Percentiles rank a stretch among this genome's conserved stretches.
Evolutionary conservation across 2,113 vertebrate genomes (phyloP).

Genomic region (Carassius gibelio): DNA sequence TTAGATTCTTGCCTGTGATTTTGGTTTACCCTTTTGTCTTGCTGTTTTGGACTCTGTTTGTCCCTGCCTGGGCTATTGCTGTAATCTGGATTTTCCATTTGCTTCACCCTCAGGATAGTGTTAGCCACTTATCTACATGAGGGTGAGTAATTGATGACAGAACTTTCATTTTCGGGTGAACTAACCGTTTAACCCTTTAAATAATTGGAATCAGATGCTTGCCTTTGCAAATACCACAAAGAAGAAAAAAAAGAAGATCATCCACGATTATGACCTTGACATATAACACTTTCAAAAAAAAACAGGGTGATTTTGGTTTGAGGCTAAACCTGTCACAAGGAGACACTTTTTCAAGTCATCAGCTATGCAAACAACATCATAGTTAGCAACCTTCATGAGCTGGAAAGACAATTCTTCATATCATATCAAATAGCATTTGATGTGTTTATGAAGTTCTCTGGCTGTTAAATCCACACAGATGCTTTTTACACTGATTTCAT

Average conservation of each 20-base stretch:
- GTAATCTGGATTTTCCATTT: no score
- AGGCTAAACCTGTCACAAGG: conserved; percentile 1
- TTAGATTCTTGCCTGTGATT: no score
- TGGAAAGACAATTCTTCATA: not conserved
- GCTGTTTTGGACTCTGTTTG: no score
- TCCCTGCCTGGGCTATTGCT: no score
- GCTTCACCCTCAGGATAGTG: no score
- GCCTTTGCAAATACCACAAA: not conserved
- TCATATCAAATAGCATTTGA: conserved; percentile 4
- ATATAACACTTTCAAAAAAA: not conserved
- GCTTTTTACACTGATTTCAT: conserved; percentile 18
- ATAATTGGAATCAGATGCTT: not conserved
- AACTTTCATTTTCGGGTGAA: no score
- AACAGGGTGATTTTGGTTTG: not conserved
- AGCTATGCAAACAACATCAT: conserved; percentile 1
- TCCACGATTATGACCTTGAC: not conserved
- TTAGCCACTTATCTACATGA: no score
- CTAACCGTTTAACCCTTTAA: not conserved
- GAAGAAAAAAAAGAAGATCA: no score
- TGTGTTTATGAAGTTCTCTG: not conserved
- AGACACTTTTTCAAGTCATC: not conserved
- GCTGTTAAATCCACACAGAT: not conserved
- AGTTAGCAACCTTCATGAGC: not conserved
- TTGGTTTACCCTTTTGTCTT: no score
- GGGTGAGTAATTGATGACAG: no score